These are phyloP conservation scores for Callimorpha dominula DNA, from an alignment of 2,888 invertebrate species.

Conservation along the genomic window DNA sequence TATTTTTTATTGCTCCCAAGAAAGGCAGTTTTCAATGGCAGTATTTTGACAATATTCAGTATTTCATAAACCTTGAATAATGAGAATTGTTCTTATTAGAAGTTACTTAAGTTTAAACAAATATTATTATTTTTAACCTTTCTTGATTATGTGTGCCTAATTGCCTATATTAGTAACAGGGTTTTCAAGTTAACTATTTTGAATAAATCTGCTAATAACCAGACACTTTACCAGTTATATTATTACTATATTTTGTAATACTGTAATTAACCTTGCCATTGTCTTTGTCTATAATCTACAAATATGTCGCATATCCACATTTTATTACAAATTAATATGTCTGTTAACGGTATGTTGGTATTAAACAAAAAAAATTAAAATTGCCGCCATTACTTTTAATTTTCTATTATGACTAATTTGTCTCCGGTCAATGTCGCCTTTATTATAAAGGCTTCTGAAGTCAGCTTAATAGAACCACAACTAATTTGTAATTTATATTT, in stretches of 20 bases:
- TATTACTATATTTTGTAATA: background rate
- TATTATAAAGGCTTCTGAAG: background rate
- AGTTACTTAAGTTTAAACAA: background rate
- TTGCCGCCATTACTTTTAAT: background rate
- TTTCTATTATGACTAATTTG: background rate
- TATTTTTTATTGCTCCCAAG: background rate
- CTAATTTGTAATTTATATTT: no score
- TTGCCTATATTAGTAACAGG: background rate
- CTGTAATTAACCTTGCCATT: background rate
- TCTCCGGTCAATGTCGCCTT: background rate
- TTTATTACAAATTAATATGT: no score
- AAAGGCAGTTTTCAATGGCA: background rate
- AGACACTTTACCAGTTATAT: no score
- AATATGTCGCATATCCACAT: background rate
- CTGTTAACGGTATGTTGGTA: no score
- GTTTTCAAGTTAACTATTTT: background rate
- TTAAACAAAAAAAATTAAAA: no score
- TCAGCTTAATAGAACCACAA: background rate
- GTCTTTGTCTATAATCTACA: background rate
- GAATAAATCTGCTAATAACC: background rate
- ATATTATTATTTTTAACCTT: background rate
- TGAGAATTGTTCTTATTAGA: background rate
- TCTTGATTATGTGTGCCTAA: constrained; percentile 1
- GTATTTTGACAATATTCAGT: background rate
- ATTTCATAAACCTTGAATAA: constrained; percentile 1